Evolutionary conservation across 23 tunicate genomes (phyloP).

Genomic region (Clavelina lepadiformis): DNA sequence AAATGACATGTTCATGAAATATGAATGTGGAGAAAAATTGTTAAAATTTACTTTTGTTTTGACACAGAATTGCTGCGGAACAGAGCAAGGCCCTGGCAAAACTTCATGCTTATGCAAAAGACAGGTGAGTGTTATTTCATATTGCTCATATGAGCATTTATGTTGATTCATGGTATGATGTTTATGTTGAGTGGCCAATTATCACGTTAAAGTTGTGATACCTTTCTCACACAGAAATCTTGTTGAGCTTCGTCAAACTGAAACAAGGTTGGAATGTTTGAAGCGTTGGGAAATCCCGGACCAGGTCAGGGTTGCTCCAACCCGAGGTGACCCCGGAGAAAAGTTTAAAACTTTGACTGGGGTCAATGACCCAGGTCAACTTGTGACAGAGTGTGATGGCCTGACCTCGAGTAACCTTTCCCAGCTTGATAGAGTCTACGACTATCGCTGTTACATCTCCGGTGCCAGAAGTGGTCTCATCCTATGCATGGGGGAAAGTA

Average conservation of each 20-base stretch:
- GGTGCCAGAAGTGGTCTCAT: conserved; percentile 38
- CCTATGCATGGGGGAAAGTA: conserved; percentile 68
- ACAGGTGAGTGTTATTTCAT: conserved; percentile 34
- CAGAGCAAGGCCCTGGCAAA: conserved; percentile 87
- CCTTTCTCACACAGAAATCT: conserved; percentile 4
- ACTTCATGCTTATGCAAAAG: conserved; percentile 71
- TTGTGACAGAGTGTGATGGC: conserved; percentile 1
- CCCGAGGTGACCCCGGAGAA: conserved; percentile 27
- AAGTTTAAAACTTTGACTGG: conserved; percentile 37
- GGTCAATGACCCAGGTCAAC: conserved; percentile 14
- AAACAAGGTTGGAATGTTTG: conserved; percentile 50
- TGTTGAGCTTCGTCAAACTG: conserved; percentile 16
- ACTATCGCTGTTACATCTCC: conserved; percentile 46
- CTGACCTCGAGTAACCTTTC: conserved; percentile 16
- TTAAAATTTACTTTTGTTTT: too few species aligned
- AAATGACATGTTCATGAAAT: too few species aligned
- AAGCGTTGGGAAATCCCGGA: conserved; percentile 75
- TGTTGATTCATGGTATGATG: not conserved
- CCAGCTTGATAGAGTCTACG: conserved; percentile 42
- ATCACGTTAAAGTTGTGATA: not conserved
- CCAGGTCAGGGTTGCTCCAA: conserved; percentile 70
- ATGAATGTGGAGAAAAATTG: not conserved
- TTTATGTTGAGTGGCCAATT: not conserved
- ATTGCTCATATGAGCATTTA: not conserved
- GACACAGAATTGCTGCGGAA: conserved; percentile 56